Evolutionary conservation across 92 coral and sea anemone species (phyloP).

Genomic region (Siderastrea siderea): DNA sequence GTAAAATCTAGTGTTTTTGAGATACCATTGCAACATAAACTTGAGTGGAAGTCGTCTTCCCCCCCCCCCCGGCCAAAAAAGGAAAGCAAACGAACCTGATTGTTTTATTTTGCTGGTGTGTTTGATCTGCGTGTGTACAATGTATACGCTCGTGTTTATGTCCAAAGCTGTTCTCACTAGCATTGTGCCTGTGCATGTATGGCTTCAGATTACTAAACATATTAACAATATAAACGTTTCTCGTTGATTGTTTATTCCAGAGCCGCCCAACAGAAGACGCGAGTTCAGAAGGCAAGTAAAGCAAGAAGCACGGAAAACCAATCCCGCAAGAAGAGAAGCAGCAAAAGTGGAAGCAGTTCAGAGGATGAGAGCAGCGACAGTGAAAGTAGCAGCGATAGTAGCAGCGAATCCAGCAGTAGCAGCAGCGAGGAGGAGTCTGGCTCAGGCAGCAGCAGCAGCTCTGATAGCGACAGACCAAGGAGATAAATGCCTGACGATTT

Average conservation of each 20-base stretch:
- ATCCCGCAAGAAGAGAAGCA: conserved; percentile 14
- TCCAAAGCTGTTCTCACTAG: no score
- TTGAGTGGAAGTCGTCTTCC: no score
- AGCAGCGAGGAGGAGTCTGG: conserved; percentile 59
- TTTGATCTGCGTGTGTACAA: no score
- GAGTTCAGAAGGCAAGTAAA: conserved; percentile 17
- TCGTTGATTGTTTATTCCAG: neutral
- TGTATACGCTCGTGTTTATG: no score
- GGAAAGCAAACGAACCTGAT: no score
- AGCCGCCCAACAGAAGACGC: conserved; percentile 12
- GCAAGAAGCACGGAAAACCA: conserved; percentile 4
- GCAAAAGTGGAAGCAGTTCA: conserved; percentile 26
- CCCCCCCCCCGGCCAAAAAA: no score
- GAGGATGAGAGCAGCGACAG: conserved; percentile 33
- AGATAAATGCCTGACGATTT: conserved; percentile 1
- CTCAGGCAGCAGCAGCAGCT: conserved; percentile 39
- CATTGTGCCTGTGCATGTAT: no score
- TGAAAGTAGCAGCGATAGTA: conserved; percentile 47
- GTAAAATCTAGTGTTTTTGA: no score
- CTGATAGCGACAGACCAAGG: conserved; percentile 27
- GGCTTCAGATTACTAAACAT: no score
- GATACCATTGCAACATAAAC: no score
- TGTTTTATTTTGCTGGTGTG: no score
- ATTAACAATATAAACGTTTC: no score
- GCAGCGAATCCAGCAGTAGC: conserved; percentile 59